A percentile compares a stretch with the other conserved stretches of the same genome.
These are phyloP conservation scores for Hybognathus amarus DNA, from an alignment of 2,797 vertebrate genomes.

Conservation along the genomic window DNA sequence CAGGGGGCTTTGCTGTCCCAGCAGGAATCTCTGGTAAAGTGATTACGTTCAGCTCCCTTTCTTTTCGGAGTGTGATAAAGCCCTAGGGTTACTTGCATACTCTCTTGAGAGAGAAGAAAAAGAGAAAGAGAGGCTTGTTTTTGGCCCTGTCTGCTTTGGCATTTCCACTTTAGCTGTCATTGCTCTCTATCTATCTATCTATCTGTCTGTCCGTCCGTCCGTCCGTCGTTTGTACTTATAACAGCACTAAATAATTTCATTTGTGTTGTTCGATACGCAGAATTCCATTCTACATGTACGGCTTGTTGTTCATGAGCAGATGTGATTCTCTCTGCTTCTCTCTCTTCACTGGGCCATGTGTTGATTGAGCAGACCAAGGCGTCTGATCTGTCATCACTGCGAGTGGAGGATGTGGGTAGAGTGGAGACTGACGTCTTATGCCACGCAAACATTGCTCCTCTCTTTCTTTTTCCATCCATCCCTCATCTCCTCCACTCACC, in stretches of 20 bases:
- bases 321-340: too few relatives aligned
- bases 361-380: constrained; percentile 43
- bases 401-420: constrained; percentile 51
- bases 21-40: constrained; percentile 42
- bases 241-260: too few relatives aligned
- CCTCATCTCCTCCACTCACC: constrained; percentile 40
- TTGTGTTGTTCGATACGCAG: background rate
- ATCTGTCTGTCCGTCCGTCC: too few relatives aligned
- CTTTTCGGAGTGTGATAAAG: constrained; percentile 15
- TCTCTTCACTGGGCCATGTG: constrained; percentile 30
- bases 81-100: constrained; percentile 15
- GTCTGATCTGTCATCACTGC: constrained; percentile 43
- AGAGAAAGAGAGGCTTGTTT: constrained; percentile 35
- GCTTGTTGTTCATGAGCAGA: constrained; percentile 22
- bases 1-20: constrained; percentile 19
- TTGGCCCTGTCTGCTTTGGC: constrained; percentile 36
- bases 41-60: constrained; percentile 21
- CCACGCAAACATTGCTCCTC: constrained; percentile 47
- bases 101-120: constrained; percentile 2
- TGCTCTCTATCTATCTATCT: background rate
- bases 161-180: constrained; percentile 28
- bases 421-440: constrained; percentile 29
- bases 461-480: constrained; percentile 39
- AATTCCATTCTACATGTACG: background rate
- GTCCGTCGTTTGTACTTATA: too few relatives aligned